Evolutionary conservation across 2,888 invertebrate genomes (phyloP).

Genomic region (Aphodius granarius): DNA sequence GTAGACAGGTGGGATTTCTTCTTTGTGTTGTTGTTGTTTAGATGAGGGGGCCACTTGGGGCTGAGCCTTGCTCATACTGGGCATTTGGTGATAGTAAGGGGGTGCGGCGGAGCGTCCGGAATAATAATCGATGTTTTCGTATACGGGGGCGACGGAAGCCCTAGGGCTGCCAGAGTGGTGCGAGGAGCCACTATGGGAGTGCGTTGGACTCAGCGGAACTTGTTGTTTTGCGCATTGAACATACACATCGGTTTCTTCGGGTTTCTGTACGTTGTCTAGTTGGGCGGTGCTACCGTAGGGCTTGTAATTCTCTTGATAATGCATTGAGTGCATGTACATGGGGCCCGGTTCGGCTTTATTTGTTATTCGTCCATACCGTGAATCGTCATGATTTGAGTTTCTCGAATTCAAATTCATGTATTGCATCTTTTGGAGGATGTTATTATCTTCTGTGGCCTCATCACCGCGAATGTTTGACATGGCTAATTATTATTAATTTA

Average conservation of each 20-base stretch:
- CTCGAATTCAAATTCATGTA: conserved; percentile 44
- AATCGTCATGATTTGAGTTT: conserved; percentile 38
- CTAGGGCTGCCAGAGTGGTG: conserved; percentile 58
- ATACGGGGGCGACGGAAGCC: conserved; percentile 61
- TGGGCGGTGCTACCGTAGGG: conserved; percentile 78
- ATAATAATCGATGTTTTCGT: conserved; percentile 84
- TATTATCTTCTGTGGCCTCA: conserved; percentile 42
- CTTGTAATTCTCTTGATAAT: conserved; percentile 67
- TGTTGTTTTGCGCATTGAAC: conserved; percentile 53
- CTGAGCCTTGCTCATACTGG: conserved; percentile 68
- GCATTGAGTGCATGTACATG: conserved; percentile 42
- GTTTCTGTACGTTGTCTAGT: conserved; percentile 59
- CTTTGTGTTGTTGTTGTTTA: conserved; percentile 49
- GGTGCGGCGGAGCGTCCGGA: conserved; percentile 55
- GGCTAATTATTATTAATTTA: neutral
- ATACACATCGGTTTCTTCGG: conserved; percentile 52
- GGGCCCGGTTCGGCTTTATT: conserved; percentile 42
- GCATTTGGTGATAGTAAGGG: conserved; percentile 65
- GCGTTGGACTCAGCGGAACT: conserved; percentile 58
- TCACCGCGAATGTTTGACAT: conserved; percentile 30
- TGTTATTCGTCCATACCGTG: conserved; percentile 52
- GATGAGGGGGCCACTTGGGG: conserved; percentile 74
- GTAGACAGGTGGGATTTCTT: conserved; percentile 59
- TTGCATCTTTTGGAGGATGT: conserved; percentile 47
- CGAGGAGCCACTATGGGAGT: conserved; percentile 64